A percentile compares a stretch with the other conserved stretches of the same genome.
phyloP scores from a whole-genome alignment of 1,140 invertebrate genomes.

The Melanaphis sacchari region DNA sequence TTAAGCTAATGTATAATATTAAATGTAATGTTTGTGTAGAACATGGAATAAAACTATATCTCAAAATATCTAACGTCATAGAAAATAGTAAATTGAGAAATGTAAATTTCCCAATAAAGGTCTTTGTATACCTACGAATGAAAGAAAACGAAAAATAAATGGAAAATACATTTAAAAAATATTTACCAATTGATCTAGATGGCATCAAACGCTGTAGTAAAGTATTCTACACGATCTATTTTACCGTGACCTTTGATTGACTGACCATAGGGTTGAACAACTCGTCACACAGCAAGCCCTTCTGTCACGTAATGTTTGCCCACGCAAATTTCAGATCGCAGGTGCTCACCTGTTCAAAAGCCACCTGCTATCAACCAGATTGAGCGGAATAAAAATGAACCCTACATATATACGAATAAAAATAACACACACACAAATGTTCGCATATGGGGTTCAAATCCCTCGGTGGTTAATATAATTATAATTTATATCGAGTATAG shows the following conservation, averaged over 20 bases:
- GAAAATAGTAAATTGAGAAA: not conserved
- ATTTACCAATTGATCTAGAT: not conserved
- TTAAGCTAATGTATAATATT: not conserved
- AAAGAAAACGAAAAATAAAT: not conserved
- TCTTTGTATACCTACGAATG: not conserved
- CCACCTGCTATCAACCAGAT: conserved; percentile 53
- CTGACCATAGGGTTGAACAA: not conserved
- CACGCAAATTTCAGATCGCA: conserved; percentile 34
- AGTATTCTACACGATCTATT: not conserved
- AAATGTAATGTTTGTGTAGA: not conserved
- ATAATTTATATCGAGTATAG: conserved; percentile 36
- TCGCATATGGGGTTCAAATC: conserved; percentile 37
- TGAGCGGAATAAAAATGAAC: conserved; percentile 32
- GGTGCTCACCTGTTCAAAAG: conserved; percentile 38
- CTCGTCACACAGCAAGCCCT: not conserved
- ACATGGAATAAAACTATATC: not conserved
- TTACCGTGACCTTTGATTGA: not conserved
- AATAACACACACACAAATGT: conserved; percentile 1
- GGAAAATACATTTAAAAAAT: not conserved
- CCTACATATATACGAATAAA: not conserved
- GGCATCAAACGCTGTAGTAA: not conserved
- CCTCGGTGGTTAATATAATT: conserved; percentile 52
- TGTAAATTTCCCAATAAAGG: no score
- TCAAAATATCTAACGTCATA: not conserved
- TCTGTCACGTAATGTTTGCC: conserved; percentile 41